Evolutionary conservation across 2,113 vertebrate genomes (phyloP).

Genomic region (Sapajus apella): DNA sequence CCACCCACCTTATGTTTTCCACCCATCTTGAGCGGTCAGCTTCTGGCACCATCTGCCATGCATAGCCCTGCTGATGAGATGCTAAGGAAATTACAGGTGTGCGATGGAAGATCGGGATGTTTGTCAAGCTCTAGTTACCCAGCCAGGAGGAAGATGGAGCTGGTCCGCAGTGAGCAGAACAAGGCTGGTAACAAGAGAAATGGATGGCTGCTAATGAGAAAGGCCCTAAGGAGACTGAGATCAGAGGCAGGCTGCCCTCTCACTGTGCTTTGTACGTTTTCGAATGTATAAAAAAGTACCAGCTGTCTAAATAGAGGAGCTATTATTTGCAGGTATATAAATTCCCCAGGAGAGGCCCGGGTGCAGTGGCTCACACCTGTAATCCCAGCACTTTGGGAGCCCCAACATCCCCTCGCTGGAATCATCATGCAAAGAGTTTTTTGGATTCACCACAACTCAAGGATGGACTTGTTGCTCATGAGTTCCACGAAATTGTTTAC

Average conservation of each 20-base stretch:
- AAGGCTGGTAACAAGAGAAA: background rate
- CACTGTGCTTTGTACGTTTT: background rate
- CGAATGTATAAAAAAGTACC: background rate
- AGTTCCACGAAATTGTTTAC: background rate
- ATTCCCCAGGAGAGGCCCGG: background rate
- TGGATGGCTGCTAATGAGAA: background rate
- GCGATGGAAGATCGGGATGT: background rate
- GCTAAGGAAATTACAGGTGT: background rate
- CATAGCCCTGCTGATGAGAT: background rate
- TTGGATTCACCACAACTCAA: background rate
- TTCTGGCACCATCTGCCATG: too few relatives aligned
- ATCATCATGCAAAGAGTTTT: background rate
- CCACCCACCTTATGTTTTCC: background rate
- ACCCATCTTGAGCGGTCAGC: background rate
- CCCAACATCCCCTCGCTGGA: too few relatives aligned
- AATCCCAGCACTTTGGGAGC: background rate
- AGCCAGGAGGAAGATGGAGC: background rate
- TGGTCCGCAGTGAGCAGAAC: background rate
- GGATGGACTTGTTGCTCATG: background rate
- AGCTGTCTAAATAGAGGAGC: background rate
- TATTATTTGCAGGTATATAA: background rate
- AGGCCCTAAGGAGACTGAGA: background rate
- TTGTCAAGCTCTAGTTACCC: background rate
- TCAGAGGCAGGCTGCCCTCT: background rate
- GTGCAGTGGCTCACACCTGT: too few relatives aligned